A percentile compares a stretch with the other conserved stretches of the same genome.
Conservation (phyloP, 2,113 vertebrate genomes). For the Meleagris gallopavo region DNA sequence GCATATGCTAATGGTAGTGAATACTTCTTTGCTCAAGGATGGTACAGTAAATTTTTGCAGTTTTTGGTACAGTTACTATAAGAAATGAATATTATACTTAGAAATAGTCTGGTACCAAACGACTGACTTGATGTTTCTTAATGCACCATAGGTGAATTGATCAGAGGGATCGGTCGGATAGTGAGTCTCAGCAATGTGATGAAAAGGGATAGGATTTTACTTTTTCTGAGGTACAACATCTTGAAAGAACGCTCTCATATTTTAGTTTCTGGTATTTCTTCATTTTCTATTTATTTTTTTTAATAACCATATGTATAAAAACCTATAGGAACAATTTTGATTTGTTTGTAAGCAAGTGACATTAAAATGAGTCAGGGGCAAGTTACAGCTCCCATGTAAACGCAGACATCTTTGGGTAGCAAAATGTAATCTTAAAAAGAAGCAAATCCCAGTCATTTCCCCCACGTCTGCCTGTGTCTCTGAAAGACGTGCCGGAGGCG, state of each 20-base stretch:
- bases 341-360: neutral
- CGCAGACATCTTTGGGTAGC: neutral
- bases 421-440: neutral
- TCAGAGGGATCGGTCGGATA: neutral
- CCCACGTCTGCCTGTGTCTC: rapidly evolving
- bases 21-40: neutral
- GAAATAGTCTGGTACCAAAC: neutral
- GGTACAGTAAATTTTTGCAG: neutral
- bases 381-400: neutral
- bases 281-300: neutral
- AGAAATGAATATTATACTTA: neutral
- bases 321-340: neutral
- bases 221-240: neutral
- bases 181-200: neutral
- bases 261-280: neutral
- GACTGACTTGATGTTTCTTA: neutral
- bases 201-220: neutral
- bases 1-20: neutral
- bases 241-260: neutral
- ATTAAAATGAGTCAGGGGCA: neutral
- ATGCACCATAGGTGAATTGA: neutral
- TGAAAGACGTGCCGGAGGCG: rapidly evolving
- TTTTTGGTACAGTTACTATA: neutral
- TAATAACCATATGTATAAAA: neutral
- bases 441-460: neutral